These are phyloP conservation scores for Hemithea aestivaria DNA, from an alignment of 2,888 invertebrate species.

Conservation along the genomic window DNA sequence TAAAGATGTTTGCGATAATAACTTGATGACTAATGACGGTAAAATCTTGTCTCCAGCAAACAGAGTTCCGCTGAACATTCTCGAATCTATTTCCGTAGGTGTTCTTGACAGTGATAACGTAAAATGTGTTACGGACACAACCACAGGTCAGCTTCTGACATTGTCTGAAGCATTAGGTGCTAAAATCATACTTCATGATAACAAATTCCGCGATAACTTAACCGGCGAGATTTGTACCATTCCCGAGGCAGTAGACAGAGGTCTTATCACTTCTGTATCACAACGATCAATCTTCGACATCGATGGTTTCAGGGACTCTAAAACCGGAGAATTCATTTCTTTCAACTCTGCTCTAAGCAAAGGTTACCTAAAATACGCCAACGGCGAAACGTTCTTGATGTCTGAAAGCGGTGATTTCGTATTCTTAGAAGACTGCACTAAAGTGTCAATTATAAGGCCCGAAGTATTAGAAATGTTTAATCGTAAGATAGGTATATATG, in stretches of 20 bases:
- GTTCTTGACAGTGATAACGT: constrained; percentile 90
- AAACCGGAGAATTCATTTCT: constrained; percentile 89
- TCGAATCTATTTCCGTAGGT: constrained; percentile 92
- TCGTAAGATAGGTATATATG: constrained; percentile 89
- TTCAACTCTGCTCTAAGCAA: constrained; percentile 89
- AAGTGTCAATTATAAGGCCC: constrained; percentile 87
- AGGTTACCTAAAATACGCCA: constrained; percentile 86
- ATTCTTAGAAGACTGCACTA: constrained; percentile 88
- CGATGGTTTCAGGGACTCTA: constrained; percentile 91
- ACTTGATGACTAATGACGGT: constrained; percentile 87
- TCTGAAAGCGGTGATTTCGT: constrained; percentile 86
- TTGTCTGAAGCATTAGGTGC: constrained; percentile 90
- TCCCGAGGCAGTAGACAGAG: constrained; percentile 92
- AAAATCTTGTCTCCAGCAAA: constrained; percentile 90
- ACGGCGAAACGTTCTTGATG: constrained; percentile 85
- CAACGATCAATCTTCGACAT: constrained; percentile 95
- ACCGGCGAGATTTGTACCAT: constrained; percentile 87
- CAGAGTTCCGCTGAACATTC: constrained; percentile 85
- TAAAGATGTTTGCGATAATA: constrained; percentile 90
- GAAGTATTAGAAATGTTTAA: constrained; percentile 92
- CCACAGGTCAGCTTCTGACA: constrained; percentile 88
- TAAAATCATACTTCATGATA: constrained; percentile 86
- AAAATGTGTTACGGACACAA: constrained; percentile 91
- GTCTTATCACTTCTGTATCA: constrained; percentile 91
- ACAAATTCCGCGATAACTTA: constrained; percentile 86